These are phyloP conservation scores for Meriones psammophilus DNA, from an alignment of 2,797 vertebrate species.

Conservation along the genomic window DNA sequence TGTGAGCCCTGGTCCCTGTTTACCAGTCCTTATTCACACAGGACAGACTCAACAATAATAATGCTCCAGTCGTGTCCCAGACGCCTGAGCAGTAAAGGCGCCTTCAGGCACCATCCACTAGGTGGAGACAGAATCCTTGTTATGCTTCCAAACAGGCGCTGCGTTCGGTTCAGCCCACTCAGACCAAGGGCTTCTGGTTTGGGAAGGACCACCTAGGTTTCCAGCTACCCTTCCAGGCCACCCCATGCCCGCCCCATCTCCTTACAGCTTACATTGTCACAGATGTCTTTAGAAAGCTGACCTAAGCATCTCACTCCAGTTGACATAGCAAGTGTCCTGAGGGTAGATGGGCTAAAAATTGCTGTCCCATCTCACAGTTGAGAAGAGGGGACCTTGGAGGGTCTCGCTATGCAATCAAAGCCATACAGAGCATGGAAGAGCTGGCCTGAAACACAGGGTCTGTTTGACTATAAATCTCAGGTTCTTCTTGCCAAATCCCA, in stretches of 20 bases:
- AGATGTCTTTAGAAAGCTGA: neutral
- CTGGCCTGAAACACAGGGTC: neutral
- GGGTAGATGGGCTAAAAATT: neutral
- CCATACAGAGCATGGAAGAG: neutral
- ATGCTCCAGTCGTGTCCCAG: neutral
- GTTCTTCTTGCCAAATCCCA: neutral
- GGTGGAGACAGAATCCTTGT: constrained; percentile 58
- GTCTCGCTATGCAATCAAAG: neutral
- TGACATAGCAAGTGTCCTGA: neutral
- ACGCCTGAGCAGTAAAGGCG: neutral
- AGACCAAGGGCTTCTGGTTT: neutral
- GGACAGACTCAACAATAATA: too few species aligned
- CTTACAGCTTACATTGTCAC: neutral
- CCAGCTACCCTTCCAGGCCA: neutral
- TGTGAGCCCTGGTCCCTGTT: neutral
- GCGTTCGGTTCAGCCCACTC: rapidly evolving
- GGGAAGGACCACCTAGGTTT: neutral
- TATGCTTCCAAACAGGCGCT: rapidly evolving
- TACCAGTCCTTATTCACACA: neutral
- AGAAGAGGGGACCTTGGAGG: neutral
- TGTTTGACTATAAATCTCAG: neutral
- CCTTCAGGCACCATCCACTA: constrained; percentile 11
- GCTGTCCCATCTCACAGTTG: neutral
- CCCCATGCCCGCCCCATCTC: neutral
- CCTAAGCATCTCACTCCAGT: neutral